phyloP scores from a whole-genome alignment of 2,888 invertebrate genomes.

The Alviniconcha strummeri region DNA sequence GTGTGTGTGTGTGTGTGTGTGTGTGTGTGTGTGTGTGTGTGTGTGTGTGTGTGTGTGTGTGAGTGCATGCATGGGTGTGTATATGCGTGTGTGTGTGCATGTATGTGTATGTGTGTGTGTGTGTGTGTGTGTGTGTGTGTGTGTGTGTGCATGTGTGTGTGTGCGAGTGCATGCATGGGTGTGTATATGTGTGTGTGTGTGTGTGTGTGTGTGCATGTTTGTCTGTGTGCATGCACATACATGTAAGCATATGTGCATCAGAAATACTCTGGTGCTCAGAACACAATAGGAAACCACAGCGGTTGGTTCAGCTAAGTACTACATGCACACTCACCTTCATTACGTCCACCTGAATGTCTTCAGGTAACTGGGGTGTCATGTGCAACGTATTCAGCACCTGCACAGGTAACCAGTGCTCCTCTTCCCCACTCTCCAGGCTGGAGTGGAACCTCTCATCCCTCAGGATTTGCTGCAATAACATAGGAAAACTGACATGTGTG shows the following conservation, averaged over 20 bases:
- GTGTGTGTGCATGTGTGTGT: neutral
- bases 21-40: too few relatives aligned
- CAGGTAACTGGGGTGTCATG: slow-evolving; percentile 85
- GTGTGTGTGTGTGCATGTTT: neutral
- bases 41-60: too few relatives aligned
- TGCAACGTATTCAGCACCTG: slow-evolving; percentile 91
- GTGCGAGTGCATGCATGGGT: neutral
- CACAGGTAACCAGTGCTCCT: slow-evolving; percentile 93
- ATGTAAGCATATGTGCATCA: neutral
- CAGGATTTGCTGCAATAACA: slow-evolving; percentile 83
- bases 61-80: too few relatives aligned
- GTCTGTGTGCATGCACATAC: neutral
- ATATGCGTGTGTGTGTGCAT: too few relatives aligned
- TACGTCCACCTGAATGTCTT: slow-evolving; percentile 87
- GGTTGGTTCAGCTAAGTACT: neutral
- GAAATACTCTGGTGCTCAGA: too few relatives aligned
- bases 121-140: too few relatives aligned
- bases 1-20: too few relatives aligned
- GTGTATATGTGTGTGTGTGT: neutral
- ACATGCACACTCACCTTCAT: slow-evolving; percentile 77
- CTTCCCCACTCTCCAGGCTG: slow-evolving; percentile 88
- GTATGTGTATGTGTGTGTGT: too few relatives aligned
- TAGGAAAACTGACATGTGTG: too few relatives aligned
- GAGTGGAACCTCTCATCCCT: slow-evolving; percentile 94
- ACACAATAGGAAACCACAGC: neutral